These are phyloP conservation scores for Zoroaster sp. DNA, from an alignment of 53 echinoderm and acorn worm genomes.

Conservation along the genomic window DNA sequence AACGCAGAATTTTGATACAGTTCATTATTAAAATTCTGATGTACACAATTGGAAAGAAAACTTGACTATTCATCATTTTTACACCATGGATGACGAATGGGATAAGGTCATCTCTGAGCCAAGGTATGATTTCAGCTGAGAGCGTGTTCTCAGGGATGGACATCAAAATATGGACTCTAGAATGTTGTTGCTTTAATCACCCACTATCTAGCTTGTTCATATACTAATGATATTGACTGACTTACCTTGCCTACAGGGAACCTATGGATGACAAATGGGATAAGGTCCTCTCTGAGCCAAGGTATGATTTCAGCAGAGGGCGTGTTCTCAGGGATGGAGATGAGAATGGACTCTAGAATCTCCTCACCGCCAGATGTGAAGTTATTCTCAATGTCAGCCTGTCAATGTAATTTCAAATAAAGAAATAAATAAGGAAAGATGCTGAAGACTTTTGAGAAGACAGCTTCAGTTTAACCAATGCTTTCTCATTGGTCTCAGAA, in stretches of 20 bases:
- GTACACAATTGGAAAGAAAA: too few relatives aligned
- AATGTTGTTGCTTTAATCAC: too few relatives aligned
- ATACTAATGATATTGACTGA: neutral
- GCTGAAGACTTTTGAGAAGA: neutral
- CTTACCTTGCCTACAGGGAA: constrained; percentile 85
- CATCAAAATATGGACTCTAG: constrained; percentile 48
- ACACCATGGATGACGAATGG: constrained; percentile 71
- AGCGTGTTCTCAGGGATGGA: constrained; percentile 68
- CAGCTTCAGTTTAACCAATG: too few relatives aligned
- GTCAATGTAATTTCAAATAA: too few relatives aligned
- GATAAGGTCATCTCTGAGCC: constrained; percentile 87
- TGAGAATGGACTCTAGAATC: constrained; percentile 57
- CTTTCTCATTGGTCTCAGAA: too few relatives aligned
- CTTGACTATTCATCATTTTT: too few relatives aligned
- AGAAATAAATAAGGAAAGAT: neutral
- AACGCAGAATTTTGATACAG: too few relatives aligned
- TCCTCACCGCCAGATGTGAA: constrained; percentile 24
- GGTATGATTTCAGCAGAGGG: constrained; percentile 68
- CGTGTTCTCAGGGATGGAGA: constrained; percentile 65
- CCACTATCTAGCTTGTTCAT: too few relatives aligned
- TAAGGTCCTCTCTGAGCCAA: constrained; percentile 85
- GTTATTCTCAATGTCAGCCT: constrained; percentile 35
- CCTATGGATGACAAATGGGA: constrained; percentile 72
- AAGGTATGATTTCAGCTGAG: constrained; percentile 68
- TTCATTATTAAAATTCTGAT: too few relatives aligned